phyloP scores from a whole-genome alignment of 2,888 invertebrate species.

The Hypena proboscidalis region DNA sequence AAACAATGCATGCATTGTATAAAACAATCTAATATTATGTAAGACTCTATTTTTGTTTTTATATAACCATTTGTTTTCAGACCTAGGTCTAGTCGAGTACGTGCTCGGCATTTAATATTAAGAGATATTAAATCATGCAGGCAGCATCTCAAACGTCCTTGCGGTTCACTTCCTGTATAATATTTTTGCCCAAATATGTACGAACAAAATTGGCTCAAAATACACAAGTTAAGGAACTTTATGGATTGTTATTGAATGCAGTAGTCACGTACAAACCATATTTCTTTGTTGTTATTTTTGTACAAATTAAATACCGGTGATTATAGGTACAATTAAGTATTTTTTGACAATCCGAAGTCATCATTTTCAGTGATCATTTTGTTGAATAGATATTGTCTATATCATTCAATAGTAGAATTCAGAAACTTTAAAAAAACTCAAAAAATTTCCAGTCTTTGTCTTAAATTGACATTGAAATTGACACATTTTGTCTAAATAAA shows the following conservation, averaged over 20 bases:
- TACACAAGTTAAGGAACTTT: slow-evolving; percentile 22
- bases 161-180: slow-evolving; percentile 48
- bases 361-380: no score
- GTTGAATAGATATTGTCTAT: no score
- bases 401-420: no score
- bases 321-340: no score
- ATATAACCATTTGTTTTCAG: slow-evolving; percentile 38
- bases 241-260: slow-evolving; percentile 20
- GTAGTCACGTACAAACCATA: slow-evolving; percentile 17
- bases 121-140: slow-evolving; percentile 49
- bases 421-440: no score
- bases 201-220: slow-evolving; percentile 22
- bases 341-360: no score
- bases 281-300: slow-evolving; percentile 9
- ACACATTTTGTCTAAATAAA: no score
- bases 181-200: slow-evolving; percentile 40
- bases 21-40: no score
- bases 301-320: not conserved
- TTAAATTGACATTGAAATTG: no score
- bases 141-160: slow-evolving; percentile 57
- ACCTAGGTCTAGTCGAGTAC: slow-evolving; percentile 42
- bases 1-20: no score
- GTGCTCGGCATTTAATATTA: slow-evolving; percentile 50
- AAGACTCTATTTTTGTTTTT: slow-evolving; percentile 43
- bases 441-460: no score